Evolutionary conservation across 2,113 vertebrate species (phyloP), one percentile per base, ranked within the genome.

Genomic region (Pituophis catenifer): DNA sequence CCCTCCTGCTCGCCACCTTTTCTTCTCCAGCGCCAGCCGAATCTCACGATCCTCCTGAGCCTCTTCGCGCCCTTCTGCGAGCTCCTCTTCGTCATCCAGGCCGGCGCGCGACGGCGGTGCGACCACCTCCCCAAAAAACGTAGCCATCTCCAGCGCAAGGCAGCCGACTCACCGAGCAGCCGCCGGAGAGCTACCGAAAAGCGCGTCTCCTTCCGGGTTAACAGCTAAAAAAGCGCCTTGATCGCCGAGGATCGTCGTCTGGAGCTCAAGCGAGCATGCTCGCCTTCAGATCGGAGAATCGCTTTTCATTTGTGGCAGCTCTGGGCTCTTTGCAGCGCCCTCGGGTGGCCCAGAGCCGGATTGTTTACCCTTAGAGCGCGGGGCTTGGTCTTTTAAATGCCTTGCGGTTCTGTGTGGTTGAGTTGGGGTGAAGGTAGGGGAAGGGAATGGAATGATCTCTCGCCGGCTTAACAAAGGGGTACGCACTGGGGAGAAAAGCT

Each of bases 71-170:
- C 90, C 91, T 4, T 89, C 91, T 2, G 88, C 93, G 4, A 96
- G 96, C 3, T 95, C 97, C 13, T 97, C 97, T 0, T 97, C 97
- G 0, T 98, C 98, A 91, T 98, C 98, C 2, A 97, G 95, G 54
- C 98, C 98, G 3, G 98, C 97, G 44, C 98, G 96, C 93, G 97
- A 97, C 1, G 97, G 96, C 0, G 95, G 95, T 15, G 94, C 94
- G 38, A 98, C 96, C 75, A 98, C 98, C 95, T 98, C 98, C 0
- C 98, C 98, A 19, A 98, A 98, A 88, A 98, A 98, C 0, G 98
- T 98, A 59, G 98, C 98, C 91, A 98, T 98, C 75, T 21, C 33
- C 33, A 33, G 33, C 21, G 8, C 33, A 10, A 44, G 33, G 17
- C 0, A 81, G 33, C 75, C 33, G 70, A 81, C 13, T 8, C 53